Conservation (phyloP, 1,140 invertebrate genomes). For the Ephestia elutella region DNA sequence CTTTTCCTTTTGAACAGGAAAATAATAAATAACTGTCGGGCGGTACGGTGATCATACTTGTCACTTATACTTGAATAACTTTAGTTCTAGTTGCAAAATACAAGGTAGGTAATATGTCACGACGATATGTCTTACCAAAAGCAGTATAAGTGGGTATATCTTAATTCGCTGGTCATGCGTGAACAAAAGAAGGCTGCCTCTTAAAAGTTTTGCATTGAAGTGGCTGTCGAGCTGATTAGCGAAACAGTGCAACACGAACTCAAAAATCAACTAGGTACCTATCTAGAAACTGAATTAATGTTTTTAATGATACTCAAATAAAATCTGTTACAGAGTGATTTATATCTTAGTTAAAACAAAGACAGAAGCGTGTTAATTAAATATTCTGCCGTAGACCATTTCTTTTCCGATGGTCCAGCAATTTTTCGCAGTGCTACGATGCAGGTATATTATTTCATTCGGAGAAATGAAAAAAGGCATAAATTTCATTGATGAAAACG, state of each 20-base stretch:
- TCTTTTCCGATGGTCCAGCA: no score
- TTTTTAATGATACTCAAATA: no score
- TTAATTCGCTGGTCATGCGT: constrained; percentile 2
- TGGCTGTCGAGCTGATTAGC: background rate
- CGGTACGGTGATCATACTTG: background rate
- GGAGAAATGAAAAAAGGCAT: no score
- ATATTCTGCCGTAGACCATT: no score
- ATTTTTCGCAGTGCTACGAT: no score
- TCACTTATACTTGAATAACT: background rate
- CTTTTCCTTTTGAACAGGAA: background rate
- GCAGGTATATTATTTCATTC: no score
- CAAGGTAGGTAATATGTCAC: background rate
- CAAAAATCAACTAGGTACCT: background rate
- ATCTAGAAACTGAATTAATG: background rate
- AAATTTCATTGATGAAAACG: no score
- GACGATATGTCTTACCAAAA: background rate
- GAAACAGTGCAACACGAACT: background rate
- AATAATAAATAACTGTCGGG: background rate
- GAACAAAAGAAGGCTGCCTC: background rate
- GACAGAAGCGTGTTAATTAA: no score
- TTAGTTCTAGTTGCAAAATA: background rate
- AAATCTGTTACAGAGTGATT: no score
- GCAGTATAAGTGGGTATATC: background rate
- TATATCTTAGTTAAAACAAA: no score
- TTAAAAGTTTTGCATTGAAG: background rate